Conservation (phyloP, 2,113 vertebrate genomes). For the Symphodus melops region DNA sequence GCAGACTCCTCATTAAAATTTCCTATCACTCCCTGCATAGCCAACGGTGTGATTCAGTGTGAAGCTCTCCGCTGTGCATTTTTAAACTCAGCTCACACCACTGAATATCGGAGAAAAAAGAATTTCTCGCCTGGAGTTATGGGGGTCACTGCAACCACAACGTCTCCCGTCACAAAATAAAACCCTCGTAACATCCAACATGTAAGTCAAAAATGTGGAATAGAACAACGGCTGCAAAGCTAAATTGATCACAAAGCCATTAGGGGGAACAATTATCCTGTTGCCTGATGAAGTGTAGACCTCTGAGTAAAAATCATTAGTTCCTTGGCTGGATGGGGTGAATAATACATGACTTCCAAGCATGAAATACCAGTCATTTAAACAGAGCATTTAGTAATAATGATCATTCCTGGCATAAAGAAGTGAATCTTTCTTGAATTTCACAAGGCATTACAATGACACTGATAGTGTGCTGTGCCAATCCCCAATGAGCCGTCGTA, state of each 20-base stretch:
- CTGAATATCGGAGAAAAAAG: conserved; percentile 43
- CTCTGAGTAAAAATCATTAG: conserved; percentile 58
- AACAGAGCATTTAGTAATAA: conserved; percentile 62
- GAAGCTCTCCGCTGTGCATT: conserved; percentile 51
- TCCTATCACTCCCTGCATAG: conserved; percentile 51
- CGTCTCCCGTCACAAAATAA: conserved; percentile 37
- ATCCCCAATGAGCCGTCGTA: conserved; percentile 73
- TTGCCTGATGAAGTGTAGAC: conserved; percentile 58
- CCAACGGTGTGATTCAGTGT: conserved; percentile 52
- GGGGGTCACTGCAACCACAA: conserved; percentile 38
- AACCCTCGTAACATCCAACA: conserved; percentile 37
- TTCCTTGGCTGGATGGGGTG: conserved; percentile 44
- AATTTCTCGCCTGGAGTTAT: conserved; percentile 42
- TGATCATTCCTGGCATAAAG: conserved; percentile 63
- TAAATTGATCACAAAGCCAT: conserved; percentile 56
- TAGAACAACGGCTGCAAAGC: conserved; percentile 43
- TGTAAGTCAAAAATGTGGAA: conserved; percentile 31
- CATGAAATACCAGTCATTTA: conserved; percentile 62
- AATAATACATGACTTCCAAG: conserved; percentile 66
- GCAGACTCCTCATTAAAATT: conserved; percentile 66
- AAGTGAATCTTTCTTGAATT: conserved; percentile 65
- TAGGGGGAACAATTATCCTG: conserved; percentile 54
- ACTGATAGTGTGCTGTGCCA: conserved; percentile 61
- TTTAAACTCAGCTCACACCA: conserved; percentile 54
- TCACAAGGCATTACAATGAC: conserved; percentile 63